phyloP scores from a whole-genome alignment of 2,888 invertebrate genomes.

The Drosophila limbata region DNA sequence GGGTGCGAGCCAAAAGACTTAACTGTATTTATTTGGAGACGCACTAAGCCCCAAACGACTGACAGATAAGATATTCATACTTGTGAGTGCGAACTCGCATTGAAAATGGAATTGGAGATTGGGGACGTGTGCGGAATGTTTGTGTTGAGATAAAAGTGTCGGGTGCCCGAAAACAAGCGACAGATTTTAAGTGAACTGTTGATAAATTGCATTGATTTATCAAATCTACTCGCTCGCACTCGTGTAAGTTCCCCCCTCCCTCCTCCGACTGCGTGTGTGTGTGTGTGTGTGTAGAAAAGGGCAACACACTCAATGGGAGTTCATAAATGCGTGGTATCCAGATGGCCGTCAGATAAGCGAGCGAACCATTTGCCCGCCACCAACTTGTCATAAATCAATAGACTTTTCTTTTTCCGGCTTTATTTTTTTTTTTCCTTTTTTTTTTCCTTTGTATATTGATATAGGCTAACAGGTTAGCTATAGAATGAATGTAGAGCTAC shows the following conservation, averaged over 20 bases:
- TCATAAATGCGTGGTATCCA: slow-evolving; percentile 62
- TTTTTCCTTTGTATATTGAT: slow-evolving; percentile 51
- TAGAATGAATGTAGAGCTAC: slow-evolving; percentile 21
- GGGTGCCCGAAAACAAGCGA: slow-evolving; percentile 45
- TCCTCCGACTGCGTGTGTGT: neutral
- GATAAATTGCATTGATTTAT: slow-evolving; percentile 80
- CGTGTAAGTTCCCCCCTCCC: neutral
- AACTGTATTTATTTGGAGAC: slow-evolving; percentile 72
- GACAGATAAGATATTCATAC: slow-evolving; percentile 62
- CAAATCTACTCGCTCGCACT: slow-evolving; percentile 56
- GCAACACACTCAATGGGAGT: slow-evolving; percentile 41
- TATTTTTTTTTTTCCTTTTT: slow-evolving; percentile 7
- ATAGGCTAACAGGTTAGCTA: slow-evolving; percentile 71
- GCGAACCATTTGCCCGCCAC: slow-evolving; percentile 28
- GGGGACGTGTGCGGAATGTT: slow-evolving; percentile 47
- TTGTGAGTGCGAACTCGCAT: neutral
- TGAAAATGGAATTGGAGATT: neutral
- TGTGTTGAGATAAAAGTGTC: slow-evolving; percentile 62
- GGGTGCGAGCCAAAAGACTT: slow-evolving; percentile 41
- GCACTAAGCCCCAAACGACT: slow-evolving; percentile 54
- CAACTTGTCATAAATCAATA: slow-evolving; percentile 67
- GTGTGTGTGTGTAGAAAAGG: slow-evolving; percentile 23
- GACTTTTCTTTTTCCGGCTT: slow-evolving; percentile 30
- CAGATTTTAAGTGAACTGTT: slow-evolving; percentile 74
- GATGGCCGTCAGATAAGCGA: slow-evolving; percentile 70